phyloP scores from a whole-genome alignment of 2,888 invertebrate species.

The Agriopis marginaria region DNA sequence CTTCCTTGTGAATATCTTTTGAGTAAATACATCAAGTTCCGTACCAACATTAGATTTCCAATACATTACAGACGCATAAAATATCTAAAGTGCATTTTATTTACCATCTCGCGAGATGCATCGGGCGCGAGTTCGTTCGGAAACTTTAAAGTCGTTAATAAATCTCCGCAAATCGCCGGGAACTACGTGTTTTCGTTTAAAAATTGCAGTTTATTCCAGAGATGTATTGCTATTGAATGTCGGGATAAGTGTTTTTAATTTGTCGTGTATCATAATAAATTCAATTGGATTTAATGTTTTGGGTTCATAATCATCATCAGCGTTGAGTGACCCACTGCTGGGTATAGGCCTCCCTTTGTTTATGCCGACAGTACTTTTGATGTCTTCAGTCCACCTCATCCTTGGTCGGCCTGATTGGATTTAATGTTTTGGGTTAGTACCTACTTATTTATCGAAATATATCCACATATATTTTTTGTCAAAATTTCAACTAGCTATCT shows the following conservation, averaged over 20 bases:
- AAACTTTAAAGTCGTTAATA: constrained; percentile 60
- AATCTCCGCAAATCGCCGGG: constrained; percentile 60
- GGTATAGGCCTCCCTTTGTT: no score
- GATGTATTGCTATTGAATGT: constrained; percentile 56
- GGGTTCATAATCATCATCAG: no score
- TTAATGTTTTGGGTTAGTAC: no score
- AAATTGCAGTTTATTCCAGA: constrained; percentile 51
- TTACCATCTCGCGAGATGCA: constrained; percentile 43
- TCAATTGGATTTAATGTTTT: neutral
- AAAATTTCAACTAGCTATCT: no score
- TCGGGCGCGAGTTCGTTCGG: constrained; percentile 40
- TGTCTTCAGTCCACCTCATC: no score
- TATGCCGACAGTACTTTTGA: no score
- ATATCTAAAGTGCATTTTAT: constrained; percentile 45
- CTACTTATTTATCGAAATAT: no score
- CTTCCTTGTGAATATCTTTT: neutral
- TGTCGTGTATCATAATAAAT: constrained; percentile 21
- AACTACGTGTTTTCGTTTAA: constrained; percentile 59
- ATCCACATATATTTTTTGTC: no score
- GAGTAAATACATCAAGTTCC: neutral
- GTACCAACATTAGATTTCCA: constrained; percentile 17
- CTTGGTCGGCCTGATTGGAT: no score
- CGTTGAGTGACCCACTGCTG: no score
- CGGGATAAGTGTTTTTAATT: constrained; percentile 43
- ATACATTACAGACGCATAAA: constrained; percentile 24